These are phyloP conservation scores for Ips nitidus DNA, from an alignment of 1,140 invertebrate species.

Conservation along the genomic window DNA sequence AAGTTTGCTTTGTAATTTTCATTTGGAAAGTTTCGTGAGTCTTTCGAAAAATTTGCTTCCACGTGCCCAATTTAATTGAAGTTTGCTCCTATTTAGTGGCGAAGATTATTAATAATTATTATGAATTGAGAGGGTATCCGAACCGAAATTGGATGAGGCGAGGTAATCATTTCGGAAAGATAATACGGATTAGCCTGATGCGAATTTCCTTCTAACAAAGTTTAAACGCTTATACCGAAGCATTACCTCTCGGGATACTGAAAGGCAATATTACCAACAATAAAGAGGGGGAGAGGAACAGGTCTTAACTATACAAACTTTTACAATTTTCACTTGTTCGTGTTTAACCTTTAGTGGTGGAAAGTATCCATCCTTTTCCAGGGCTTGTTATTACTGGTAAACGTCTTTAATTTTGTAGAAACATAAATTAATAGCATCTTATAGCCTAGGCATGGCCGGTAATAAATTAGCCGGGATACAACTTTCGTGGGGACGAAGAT, in stretches of 20 bases:
- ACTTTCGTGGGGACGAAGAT: conserved; percentile 25
- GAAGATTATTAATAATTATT: neutral
- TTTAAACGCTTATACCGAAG: conserved; percentile 17
- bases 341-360: too few species aligned
- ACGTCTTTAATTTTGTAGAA: conserved; percentile 28
- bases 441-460: conserved; percentile 17
- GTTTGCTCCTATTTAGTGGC: neutral
- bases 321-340: too few species aligned
- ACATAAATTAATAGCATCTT: conserved; percentile 34
- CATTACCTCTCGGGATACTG: neutral
- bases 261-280: neutral
- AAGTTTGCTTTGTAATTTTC: conserved; percentile 7
- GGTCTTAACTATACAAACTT: too few species aligned
- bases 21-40: neutral
- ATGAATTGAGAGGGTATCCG: neutral
- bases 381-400: conserved; percentile 11
- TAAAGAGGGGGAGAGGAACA: too few species aligned
- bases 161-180: neutral
- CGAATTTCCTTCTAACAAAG: conserved; percentile 14
- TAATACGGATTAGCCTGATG: conserved; percentile 20
- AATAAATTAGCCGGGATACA: conserved; percentile 32
- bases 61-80: neutral
- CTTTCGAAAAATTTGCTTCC: neutral
- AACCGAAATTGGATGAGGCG: conserved; percentile 6
- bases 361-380: too few species aligned